phyloP scores from a whole-genome alignment of 2,888 invertebrate species.

The Cenopis cana region DNA sequence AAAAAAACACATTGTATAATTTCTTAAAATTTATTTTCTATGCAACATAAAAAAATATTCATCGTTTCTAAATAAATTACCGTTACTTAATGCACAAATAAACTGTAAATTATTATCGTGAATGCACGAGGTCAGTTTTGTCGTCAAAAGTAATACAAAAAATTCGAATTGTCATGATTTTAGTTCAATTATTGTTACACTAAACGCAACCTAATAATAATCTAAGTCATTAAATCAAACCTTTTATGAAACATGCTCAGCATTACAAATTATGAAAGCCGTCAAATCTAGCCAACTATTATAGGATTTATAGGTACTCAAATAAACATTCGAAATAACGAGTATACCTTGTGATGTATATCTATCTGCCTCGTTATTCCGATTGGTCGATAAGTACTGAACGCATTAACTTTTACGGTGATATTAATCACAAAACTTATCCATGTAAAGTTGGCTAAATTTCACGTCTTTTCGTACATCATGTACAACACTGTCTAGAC shows the following conservation, averaged over 20 bases:
- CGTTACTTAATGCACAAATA: conserved; percentile 81
- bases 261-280: conserved; percentile 50
- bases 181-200: conserved; percentile 51
- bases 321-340: too few species aligned
- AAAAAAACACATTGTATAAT: conserved; percentile 61
- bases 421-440: neutral
- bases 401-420: neutral
- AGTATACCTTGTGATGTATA: neutral
- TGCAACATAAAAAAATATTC: conserved; percentile 86
- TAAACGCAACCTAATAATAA: conserved; percentile 71
- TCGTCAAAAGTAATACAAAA: conserved; percentile 66
- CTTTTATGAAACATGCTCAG: conserved; percentile 67
- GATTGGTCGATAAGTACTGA: neutral
- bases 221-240: conserved; percentile 64
- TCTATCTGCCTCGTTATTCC: neutral
- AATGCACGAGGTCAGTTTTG: conserved; percentile 50
- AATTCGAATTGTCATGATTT: conserved; percentile 70
- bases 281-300: conserved; percentile 8
- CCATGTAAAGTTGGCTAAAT: conserved; percentile 8
- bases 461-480: conserved; percentile 7
- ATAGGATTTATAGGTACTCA: neutral
- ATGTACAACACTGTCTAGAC: conserved; percentile 6
- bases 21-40: conserved; percentile 85
- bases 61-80: conserved; percentile 84
- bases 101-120: conserved; percentile 70